Percentiles rank a stretch among this genome's conserved stretches.
Evolutionary conservation across 2,113 vertebrate species (phyloP).

Genomic region (Piliocolobus tephrosceles): DNA sequence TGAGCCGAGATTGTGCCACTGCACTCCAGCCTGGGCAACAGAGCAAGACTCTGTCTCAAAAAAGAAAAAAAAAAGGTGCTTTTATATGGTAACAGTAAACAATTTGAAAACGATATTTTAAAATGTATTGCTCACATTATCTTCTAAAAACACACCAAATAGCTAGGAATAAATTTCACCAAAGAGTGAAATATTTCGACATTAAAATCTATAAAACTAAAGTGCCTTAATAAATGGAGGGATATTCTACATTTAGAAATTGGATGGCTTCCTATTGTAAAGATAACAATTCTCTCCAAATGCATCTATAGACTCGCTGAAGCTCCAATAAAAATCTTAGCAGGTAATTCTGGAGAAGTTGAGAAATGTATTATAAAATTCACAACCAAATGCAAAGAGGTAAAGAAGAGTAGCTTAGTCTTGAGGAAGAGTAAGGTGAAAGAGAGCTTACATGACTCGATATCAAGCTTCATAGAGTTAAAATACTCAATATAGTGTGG

Average conservation of each 20-base stretch:
- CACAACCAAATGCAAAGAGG: not conserved
- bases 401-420: not conserved
- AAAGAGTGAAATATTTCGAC: constrained; percentile 1
- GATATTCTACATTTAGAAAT: not conserved
- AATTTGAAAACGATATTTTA: not conserved
- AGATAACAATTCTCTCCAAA: not conserved
- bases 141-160: not conserved
- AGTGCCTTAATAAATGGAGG: not conserved
- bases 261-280: not conserved
- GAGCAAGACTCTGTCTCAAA: too few species aligned
- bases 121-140: not conserved
- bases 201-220: not conserved
- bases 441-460: not conserved
- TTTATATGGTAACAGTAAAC: not conserved
- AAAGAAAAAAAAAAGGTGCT: not conserved
- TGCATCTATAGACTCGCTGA: not conserved
- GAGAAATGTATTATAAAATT: not conserved
- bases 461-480: not conserved
- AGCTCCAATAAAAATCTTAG: not conserved
- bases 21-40: too few species aligned
- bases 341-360: not conserved
- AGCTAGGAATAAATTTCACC: not conserved
- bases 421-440: not conserved
- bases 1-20: too few species aligned
- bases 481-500: not conserved